A percentile compares a stretch with the other conserved stretches of the same genome.
These are phyloP conservation scores for Melanargia galathea DNA, from an alignment of 2,888 invertebrate species.

Conservation along the genomic window DNA sequence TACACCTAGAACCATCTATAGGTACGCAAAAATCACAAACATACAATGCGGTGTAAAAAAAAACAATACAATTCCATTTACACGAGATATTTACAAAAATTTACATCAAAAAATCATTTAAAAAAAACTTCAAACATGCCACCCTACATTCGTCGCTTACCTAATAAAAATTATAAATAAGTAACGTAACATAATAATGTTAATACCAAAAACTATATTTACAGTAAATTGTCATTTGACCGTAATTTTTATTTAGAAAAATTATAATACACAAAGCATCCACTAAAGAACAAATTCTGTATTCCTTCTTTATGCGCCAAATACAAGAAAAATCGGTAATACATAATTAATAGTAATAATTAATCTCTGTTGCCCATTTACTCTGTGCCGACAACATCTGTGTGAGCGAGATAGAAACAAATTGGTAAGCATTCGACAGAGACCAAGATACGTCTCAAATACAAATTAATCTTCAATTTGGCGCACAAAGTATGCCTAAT, in stretches of 20 bases:
- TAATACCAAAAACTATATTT: constrained; percentile 63
- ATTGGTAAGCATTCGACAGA: not conserved
- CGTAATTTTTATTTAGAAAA: constrained; percentile 49
- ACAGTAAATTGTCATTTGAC: constrained; percentile 61
- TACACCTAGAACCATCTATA: constrained; percentile 55
- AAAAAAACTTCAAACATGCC: constrained; percentile 46
- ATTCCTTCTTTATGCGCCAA: not conserved
- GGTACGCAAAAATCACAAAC: constrained; percentile 61
- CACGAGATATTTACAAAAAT: constrained; percentile 64
- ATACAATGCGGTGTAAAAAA: constrained; percentile 57
- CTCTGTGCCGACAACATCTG: not conserved
- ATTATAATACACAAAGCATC: constrained; percentile 46
- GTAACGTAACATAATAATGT: constrained; percentile 45
- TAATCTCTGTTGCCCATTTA: not conserved
- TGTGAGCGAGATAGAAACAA: constrained; percentile 16
- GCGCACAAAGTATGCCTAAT: not conserved
- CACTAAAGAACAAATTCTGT: constrained; percentile 28
- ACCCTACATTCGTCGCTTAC: constrained; percentile 49
- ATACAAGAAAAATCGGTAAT: not conserved
- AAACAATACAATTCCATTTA: constrained; percentile 47
- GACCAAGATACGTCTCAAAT: not conserved
- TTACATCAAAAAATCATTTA: constrained; percentile 54
- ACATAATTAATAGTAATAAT: not conserved
- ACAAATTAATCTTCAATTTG: not conserved
- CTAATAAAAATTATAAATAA: constrained; percentile 65